Conservation (phyloP, 2,113 vertebrate genomes). For the Bujurquina vittata region DNA sequence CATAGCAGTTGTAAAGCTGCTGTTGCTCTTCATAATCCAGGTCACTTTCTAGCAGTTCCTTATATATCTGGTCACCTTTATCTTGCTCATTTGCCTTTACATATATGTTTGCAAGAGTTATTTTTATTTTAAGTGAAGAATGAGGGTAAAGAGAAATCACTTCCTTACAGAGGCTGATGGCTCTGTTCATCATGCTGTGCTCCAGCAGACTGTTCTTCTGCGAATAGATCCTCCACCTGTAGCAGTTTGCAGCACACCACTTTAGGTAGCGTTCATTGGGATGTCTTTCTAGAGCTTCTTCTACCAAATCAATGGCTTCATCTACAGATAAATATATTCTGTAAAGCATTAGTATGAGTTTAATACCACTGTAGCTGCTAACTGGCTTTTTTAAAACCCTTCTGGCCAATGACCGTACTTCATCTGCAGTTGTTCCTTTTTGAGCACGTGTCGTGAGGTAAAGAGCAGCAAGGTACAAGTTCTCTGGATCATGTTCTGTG, state of each 20-base stretch:
- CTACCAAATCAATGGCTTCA: conserved; percentile 62
- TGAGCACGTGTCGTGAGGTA: conserved; percentile 27
- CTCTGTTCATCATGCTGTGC: conserved; percentile 29
- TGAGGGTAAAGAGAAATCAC: conserved; percentile 56
- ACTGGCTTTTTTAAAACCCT: conserved; percentile 43
- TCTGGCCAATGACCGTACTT: conserved; percentile 40
- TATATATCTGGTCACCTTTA: conserved; percentile 30
- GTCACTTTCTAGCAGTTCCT: conserved; percentile 29
- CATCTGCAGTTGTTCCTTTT: neutral
- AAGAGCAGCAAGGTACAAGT: conserved; percentile 53
- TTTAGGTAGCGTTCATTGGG: conserved; percentile 52
- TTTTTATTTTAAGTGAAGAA: neutral
- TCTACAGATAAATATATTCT: conserved; percentile 26
- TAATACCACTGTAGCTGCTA: conserved; percentile 60
- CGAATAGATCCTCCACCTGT: conserved; percentile 33
- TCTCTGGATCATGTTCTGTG: conserved; percentile 48
- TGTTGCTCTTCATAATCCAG: conserved; percentile 26
- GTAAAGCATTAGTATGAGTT: conserved; percentile 43
- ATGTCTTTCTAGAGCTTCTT: conserved; percentile 50
- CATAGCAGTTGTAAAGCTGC: conserved; percentile 54
- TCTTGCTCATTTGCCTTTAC: neutral
- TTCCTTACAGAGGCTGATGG: conserved; percentile 39
- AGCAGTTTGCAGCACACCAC: conserved; percentile 41
- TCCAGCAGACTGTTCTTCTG: neutral
- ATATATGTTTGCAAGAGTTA: conserved; percentile 46